Base-by-base conservation (phyloP, 2,113 vertebrate species). In the Epinephelus lanceolatus region DNA sequence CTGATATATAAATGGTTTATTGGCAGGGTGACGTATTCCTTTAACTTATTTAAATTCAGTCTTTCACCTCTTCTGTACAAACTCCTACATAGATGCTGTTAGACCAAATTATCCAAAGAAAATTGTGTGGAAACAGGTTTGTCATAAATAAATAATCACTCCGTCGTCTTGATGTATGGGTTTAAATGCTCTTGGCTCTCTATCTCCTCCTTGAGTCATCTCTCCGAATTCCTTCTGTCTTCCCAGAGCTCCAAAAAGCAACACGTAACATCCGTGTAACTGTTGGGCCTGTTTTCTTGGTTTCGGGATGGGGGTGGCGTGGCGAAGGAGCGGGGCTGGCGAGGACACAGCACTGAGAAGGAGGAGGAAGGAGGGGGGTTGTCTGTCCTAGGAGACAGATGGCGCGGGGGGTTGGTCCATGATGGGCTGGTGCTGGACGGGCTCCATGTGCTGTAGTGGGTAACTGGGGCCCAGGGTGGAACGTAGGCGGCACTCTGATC, bases 401-500 rank as follows among this genome's bases (percentile, higher is more conserved):
- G 94, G 94, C 91, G 88, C 37, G 80, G 91, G 91, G 92, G 87
- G 91, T 91, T 88, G 85, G 83, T 91, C 90, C 92, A 84, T 93
- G 91, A 93, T 91, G 89, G 92, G 92, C 91, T 91, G 90, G 89
- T 88, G 88, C 94, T 95, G 95, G 95, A 93, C 61, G 25, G 80
- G 86, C 89, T 95, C 94, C 94, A 95, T 92, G 91, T 89, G 93
- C 93, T 94, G 93, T 92, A 93, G 92, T 91, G 91, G 94, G 92
- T 93, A 93, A 93, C 93, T 81, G 85, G 89, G 92, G 92, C 93
- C 92, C 90, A 93, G 92, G 92, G 93, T 91, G 95, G 92, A 88
- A 90, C 92, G 95, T 95, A 89, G 95, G 95, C 93, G 95, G 93
- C 92, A 89, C 93, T 94, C 93, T 94, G 92, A 93, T 94, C 93